Conservation (phyloP, 2,113 vertebrate genomes). For the Rhizomys pruinosus region DNA sequence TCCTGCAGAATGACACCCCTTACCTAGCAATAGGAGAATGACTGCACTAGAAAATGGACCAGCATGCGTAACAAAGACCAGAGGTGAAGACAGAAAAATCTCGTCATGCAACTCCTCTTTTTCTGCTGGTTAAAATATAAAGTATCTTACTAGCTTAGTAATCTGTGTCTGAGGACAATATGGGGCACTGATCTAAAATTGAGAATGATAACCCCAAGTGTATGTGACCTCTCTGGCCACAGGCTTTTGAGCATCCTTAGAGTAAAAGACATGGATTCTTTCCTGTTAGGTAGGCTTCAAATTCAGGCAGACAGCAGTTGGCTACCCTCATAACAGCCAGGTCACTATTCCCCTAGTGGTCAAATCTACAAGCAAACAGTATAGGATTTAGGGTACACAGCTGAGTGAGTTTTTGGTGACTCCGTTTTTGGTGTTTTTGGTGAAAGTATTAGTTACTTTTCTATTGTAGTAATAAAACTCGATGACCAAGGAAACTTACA, state of each 20-base stretch:
- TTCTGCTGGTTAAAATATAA: neutral
- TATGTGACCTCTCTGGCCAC: no score
- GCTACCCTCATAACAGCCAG: no score
- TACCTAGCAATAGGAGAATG: slow-evolving; percentile 57
- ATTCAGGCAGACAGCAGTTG: no score
- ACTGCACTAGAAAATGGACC: slow-evolving; percentile 7
- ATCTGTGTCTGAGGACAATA: neutral
- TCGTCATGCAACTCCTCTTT: neutral
- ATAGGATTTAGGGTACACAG: no score
- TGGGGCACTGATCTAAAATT: neutral
- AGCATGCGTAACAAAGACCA: slow-evolving; percentile 38
- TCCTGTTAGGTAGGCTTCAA: no score
- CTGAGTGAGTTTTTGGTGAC: no score
- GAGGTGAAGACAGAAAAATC: neutral
- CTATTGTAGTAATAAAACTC: neutral
- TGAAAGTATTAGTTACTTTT: neutral
- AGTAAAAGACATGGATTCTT: no score
- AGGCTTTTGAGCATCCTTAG: no score
- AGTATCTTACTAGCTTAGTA: neutral
- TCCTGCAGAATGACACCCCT: neutral
- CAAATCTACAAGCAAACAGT: no score
- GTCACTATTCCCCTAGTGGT: no score
- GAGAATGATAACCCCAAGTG: neutral
- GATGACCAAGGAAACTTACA: neutral
- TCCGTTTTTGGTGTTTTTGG: no score